Evolutionary conservation across 2,888 invertebrate genomes (phyloP).

Genomic region (Lucinisca nassula): DNA sequence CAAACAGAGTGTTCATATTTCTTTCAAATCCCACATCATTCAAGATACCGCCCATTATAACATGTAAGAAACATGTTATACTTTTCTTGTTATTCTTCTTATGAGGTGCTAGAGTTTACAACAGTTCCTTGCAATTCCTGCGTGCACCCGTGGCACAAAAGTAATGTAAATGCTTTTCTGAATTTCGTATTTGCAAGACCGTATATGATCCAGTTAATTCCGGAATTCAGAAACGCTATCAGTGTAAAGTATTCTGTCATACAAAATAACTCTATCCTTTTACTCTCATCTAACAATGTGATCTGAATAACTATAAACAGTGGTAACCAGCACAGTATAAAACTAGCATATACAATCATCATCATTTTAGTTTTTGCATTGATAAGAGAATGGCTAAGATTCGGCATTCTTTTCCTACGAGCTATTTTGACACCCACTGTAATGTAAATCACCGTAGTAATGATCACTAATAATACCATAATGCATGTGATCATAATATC

Average conservation of each 20-base stretch:
- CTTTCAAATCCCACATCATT: no score
- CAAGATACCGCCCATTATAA: no score
- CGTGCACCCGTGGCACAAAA: no score
- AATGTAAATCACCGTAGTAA: neutral
- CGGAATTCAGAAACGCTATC: neutral
- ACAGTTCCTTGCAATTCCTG: no score
- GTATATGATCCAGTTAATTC: constrained; percentile 2
- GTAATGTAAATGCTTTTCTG: neutral
- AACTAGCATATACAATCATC: neutral
- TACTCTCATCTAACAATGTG: neutral
- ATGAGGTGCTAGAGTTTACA: no score
- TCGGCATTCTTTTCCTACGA: neutral
- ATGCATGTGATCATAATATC: neutral
- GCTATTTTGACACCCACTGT: neutral
- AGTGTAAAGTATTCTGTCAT: neutral
- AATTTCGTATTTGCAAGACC: neutral
- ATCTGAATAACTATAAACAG: neutral
- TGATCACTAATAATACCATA: neutral
- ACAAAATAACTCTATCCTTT: neutral
- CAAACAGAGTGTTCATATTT: no score
- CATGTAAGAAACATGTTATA: no score
- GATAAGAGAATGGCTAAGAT: neutral
- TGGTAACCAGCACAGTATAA: neutral
- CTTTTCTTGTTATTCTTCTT: no score
- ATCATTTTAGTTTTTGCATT: neutral